Evolutionary conservation across 2,888 invertebrate genomes (phyloP).

Genomic region (Hirtodrosophila histrioides): DNA sequence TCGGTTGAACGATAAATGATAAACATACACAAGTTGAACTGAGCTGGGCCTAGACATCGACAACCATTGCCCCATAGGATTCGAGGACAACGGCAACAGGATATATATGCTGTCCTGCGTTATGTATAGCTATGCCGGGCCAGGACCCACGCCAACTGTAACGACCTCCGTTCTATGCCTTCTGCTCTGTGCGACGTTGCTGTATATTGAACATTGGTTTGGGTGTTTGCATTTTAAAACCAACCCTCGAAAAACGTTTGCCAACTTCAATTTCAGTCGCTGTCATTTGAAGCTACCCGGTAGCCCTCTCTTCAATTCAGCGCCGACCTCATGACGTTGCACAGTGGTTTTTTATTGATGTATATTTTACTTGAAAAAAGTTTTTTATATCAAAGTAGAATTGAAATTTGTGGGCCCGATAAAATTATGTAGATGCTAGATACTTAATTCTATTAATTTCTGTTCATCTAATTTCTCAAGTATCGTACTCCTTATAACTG

Average conservation of each 20-base stretch:
- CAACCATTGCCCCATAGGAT: constrained; percentile 29
- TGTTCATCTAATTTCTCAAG: too few species aligned
- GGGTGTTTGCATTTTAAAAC: constrained; percentile 75
- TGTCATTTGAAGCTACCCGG: constrained; percentile 65
- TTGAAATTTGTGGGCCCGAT: too few species aligned
- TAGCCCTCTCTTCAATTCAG: constrained; percentile 12
- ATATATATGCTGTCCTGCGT: constrained; percentile 54
- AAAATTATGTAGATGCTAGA: too few species aligned
- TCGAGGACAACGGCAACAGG: constrained; percentile 32
- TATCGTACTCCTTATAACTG: too few species aligned
- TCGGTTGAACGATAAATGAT: constrained; percentile 50
- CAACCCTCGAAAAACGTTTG: constrained; percentile 74
- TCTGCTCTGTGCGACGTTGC: constrained; percentile 22
- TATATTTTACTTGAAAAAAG: neutral
- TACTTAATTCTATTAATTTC: too few species aligned
- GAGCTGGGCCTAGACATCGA: constrained; percentile 51
- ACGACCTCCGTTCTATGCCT: constrained; percentile 36
- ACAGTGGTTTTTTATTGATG: constrained; percentile 24
- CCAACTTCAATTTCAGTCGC: constrained; percentile 75
- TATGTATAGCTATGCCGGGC: constrained; percentile 65
- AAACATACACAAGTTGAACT: constrained; percentile 55
- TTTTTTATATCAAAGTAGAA: too few species aligned
- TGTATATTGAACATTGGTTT: constrained; percentile 38
- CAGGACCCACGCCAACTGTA: constrained; percentile 45
- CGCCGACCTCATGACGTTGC: constrained; percentile 1